These are phyloP conservation scores for Pomacea maculata DNA, from an alignment of 1,140 invertebrate species.

Conservation along the genomic window DNA sequence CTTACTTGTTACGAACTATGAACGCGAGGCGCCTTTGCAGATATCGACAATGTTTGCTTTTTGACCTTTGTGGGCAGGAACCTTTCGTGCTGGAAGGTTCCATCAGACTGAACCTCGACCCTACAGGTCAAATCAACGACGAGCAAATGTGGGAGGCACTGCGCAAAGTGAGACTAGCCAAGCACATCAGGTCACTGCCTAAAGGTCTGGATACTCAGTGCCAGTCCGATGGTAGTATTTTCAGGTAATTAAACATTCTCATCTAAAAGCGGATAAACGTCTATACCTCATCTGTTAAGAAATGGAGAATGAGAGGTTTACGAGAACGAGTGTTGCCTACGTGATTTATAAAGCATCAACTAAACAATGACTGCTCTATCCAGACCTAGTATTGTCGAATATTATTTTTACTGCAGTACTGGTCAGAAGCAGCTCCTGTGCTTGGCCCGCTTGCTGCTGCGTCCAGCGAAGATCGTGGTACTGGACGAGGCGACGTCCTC, in stretches of 20 bases:
- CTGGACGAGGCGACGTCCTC: slow-evolving; percentile 70
- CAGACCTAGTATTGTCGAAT: background rate
- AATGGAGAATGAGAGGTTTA: too few species aligned
- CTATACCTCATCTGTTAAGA: too few species aligned
- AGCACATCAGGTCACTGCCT: slow-evolving; percentile 49
- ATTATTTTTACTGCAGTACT: slow-evolving; percentile 51
- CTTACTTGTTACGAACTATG: background rate
- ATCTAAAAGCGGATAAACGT: background rate
- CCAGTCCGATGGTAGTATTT: slow-evolving; percentile 62
- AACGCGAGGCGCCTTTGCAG: background rate
- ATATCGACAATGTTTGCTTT: background rate
- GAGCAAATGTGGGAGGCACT: slow-evolving; percentile 77
- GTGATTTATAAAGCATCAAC: background rate
- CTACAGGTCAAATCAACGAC: slow-evolving; percentile 78
- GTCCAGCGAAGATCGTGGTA: slow-evolving; percentile 75
- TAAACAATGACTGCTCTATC: background rate
- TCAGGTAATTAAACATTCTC: slow-evolving; percentile 50
- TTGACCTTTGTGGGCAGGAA: slow-evolving; percentile 33
- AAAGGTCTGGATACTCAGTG: slow-evolving; percentile 55
- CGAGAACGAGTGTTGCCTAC: background rate
- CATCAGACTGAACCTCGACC: slow-evolving; percentile 86
- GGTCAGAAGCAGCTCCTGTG: slow-evolving; percentile 66
- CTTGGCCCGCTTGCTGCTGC: slow-evolving; percentile 56
- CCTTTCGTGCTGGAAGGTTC: slow-evolving; percentile 86
- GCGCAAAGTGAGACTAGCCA: slow-evolving; percentile 72